Conservation (phyloP, 2,797 vertebrate genomes). For the Odontamblyopus lacepedii region DNA sequence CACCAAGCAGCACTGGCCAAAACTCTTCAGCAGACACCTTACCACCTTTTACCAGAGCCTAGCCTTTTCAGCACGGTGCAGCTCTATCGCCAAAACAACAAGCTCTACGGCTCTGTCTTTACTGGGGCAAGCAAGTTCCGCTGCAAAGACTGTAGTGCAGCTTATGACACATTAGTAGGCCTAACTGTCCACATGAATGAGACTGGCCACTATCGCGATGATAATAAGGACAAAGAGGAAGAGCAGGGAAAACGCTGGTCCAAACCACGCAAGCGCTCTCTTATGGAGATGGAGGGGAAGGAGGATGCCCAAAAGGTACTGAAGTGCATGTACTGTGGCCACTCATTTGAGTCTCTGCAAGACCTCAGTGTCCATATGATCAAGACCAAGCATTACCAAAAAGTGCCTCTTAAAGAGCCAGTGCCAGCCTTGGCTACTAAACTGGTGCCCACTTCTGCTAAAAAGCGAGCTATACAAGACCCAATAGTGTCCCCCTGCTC, state of each 20-base stretch:
- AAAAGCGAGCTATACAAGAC: conserved; percentile 94
- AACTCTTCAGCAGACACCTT: conserved; percentile 94
- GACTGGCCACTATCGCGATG: conserved; percentile 97
- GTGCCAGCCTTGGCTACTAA: conserved; percentile 96
- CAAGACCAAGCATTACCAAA: conserved; percentile 99
- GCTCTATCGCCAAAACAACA: conserved; percentile 98
- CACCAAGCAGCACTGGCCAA: conserved; percentile 96
- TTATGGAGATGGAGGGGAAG: conserved; percentile 99
- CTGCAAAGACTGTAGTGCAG: conserved; percentile 98
- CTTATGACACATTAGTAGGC: conserved; percentile 97
- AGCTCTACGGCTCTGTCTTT: conserved; percentile 96
- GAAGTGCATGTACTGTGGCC: conserved; percentile 99
- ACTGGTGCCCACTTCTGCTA: conserved; percentile 89
- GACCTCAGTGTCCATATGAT: conserved; percentile 99
- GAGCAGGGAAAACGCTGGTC: conserved; percentile 95
- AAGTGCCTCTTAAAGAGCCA: conserved; percentile 99
- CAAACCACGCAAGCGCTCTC: conserved; percentile 94
- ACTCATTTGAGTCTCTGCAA: conserved; percentile 98
- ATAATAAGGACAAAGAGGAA: conserved; percentile 96
- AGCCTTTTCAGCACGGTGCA: conserved; percentile 99
- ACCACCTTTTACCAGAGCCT: conserved; percentile 94
- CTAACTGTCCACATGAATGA: conserved; percentile 99
- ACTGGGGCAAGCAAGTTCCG: conserved; percentile 98
- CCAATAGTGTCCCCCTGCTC: conserved; percentile 89
- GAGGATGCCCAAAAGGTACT: conserved; percentile 99